phyloP scores from a whole-genome alignment of 2,113 vertebrate species.

The Eptesicus fuscus region DNA sequence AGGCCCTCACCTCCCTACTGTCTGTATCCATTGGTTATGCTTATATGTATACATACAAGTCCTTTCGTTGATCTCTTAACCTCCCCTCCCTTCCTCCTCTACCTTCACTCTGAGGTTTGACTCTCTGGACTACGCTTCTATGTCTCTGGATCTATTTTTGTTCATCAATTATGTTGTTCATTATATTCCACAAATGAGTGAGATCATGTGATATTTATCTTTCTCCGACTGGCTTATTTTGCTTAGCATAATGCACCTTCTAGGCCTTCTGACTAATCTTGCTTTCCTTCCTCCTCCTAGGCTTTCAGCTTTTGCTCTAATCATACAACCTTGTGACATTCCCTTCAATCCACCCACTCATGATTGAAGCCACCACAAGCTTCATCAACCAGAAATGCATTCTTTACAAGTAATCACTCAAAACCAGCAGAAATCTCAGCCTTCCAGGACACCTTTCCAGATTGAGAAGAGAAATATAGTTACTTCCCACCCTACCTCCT shows the following conservation, averaged over 20 bases:
- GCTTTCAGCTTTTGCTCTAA: neutral
- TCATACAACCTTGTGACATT: neutral
- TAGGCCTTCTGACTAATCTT: neutral
- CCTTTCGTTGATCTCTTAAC: too few relatives aligned
- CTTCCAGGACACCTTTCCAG: neutral
- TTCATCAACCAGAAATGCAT: neutral
- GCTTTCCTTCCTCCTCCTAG: neutral
- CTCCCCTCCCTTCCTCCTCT: too few relatives aligned
- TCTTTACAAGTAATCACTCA: neutral
- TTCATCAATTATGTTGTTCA: too few relatives aligned
- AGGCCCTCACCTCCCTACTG: too few relatives aligned
- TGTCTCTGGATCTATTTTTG: too few relatives aligned
- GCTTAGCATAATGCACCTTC: neutral
- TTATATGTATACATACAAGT: too few relatives aligned
- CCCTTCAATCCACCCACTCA: neutral
- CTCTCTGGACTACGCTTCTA: too few relatives aligned
- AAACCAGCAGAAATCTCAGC: neutral
- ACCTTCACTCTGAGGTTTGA: too few relatives aligned
- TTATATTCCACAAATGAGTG: too few relatives aligned
- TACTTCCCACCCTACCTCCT: neutral
- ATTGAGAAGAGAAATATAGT: neutral
- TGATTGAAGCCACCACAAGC: neutral
- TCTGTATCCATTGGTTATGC: too few relatives aligned
- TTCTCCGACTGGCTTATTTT: too few relatives aligned
- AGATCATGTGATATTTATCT: too few relatives aligned